Evolutionary conservation across 2,888 invertebrate genomes (phyloP).

Genomic region (Sussaba pulchella): DNA sequence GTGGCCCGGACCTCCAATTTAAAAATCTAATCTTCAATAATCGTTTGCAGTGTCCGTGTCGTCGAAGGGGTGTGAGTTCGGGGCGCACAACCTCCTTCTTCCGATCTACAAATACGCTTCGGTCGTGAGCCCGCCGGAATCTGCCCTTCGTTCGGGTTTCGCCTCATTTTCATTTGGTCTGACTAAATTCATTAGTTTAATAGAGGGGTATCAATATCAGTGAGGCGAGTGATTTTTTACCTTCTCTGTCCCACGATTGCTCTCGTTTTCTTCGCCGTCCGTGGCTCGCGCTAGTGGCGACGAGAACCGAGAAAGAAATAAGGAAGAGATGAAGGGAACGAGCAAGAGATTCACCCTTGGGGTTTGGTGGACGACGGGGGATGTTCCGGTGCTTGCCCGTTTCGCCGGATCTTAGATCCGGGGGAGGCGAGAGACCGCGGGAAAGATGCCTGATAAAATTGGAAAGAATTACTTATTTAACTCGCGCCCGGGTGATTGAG

Average conservation of each 20-base stretch:
- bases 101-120: slow-evolving; percentile 75
- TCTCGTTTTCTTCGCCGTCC: slow-evolving; percentile 58
- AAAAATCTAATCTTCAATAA: slow-evolving; percentile 84
- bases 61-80: slow-evolving; percentile 60
- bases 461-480: slow-evolving; percentile 80
- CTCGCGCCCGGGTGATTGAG: slow-evolving; percentile 70
- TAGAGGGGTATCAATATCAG: slow-evolving; percentile 83
- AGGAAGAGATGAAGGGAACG: slow-evolving; percentile 4
- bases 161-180: slow-evolving; percentile 81
- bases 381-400: slow-evolving; percentile 46
- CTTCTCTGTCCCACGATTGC: slow-evolving; percentile 52
- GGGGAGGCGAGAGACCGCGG: slow-evolving; percentile 41
- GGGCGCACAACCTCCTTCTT: slow-evolving; percentile 55
- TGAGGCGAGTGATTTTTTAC: slow-evolving; percentile 79
- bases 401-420: slow-evolving; percentile 48
- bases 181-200: slow-evolving; percentile 85
- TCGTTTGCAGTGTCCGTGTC: slow-evolving; percentile 77
- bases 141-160: slow-evolving; percentile 58
- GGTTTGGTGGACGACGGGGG: slow-evolving; percentile 66
- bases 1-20: slow-evolving; percentile 81
- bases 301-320: slow-evolving; percentile 35
- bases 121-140: slow-evolving; percentile 63
- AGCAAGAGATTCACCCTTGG: slow-evolving; percentile 69
- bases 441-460: slow-evolving; percentile 78
- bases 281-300: slow-evolving; percentile 60